These are phyloP conservation scores for Mesoligia furuncula DNA, from an alignment of 2,888 invertebrate genomes.

Conservation along the genomic window DNA sequence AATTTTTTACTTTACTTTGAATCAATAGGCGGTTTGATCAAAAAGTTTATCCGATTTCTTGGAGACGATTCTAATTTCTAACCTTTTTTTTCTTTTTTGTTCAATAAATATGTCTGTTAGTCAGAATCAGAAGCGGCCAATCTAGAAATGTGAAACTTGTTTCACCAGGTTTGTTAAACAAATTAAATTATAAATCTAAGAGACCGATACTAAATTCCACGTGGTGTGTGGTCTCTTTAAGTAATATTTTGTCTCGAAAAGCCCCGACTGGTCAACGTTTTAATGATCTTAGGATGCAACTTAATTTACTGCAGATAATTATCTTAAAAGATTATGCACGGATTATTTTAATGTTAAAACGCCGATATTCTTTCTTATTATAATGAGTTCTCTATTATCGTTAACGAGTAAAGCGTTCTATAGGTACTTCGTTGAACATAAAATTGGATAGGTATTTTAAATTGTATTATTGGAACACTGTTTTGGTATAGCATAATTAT, in stretches of 20 bases:
- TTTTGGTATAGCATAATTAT: neutral
- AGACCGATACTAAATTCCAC: conserved; percentile 58
- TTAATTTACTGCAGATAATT: conserved; percentile 71
- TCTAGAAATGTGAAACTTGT: conserved; percentile 44
- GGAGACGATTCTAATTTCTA: conserved; percentile 21
- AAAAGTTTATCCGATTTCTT: conserved; percentile 43
- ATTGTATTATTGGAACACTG: conserved; percentile 22
- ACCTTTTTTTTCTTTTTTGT: conserved; percentile 32
- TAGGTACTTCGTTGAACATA: conserved; percentile 10
- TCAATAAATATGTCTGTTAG: conserved; percentile 15
- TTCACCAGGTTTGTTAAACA: conserved; percentile 23
- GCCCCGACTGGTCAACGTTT: conserved; percentile 47
- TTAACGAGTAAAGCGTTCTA: conserved; percentile 13
- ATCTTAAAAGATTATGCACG: conserved; percentile 56
- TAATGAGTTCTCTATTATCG: conserved; percentile 18
- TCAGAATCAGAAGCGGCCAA: conserved; percentile 9
- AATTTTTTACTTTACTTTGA: conserved; percentile 39
- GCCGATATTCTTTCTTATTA: conserved; percentile 39
- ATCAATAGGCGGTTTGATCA: conserved; percentile 54
- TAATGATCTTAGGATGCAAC: conserved; percentile 67
- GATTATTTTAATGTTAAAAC: conserved; percentile 51
- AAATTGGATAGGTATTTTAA: conserved; percentile 14
- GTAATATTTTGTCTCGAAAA: conserved; percentile 60
- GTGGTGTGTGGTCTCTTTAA: conserved; percentile 70
- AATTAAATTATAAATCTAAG: conserved; percentile 60